These are phyloP conservation scores for Hyperoodon ampullatus DNA, from an alignment of 2,113 vertebrate species.

Conservation along the genomic window DNA sequence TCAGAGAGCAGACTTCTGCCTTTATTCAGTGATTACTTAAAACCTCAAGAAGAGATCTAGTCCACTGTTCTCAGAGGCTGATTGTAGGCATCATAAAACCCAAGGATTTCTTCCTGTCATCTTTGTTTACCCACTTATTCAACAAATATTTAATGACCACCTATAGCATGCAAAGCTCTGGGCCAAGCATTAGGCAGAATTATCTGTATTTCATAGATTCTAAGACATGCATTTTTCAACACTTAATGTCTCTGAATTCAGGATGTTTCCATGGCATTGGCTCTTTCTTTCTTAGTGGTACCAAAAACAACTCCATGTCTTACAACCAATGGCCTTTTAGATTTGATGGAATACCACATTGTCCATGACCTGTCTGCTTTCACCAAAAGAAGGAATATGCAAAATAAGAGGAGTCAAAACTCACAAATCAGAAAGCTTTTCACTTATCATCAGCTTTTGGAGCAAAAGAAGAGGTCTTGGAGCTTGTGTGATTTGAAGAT, in stretches of 20 bases:
- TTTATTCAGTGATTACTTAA: background rate
- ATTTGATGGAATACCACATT: background rate
- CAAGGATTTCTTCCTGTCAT: background rate
- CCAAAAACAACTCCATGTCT: background rate
- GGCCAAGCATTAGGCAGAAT: background rate
- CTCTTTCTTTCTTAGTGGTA: background rate
- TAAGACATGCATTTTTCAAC: background rate
- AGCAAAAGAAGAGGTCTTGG: background rate
- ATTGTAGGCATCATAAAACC: background rate
- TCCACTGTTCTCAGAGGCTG: background rate
- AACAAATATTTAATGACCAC: background rate
- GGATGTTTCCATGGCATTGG: background rate
- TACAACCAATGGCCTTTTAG: background rate
- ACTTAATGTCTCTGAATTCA: conserved; percentile 23
- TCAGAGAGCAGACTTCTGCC: background rate
- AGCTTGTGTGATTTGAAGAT: background rate
- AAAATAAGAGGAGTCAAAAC: background rate
- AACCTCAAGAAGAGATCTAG: background rate
- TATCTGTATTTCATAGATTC: background rate
- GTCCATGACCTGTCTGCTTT: background rate
- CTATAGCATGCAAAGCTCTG: background rate
- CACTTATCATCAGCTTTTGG: background rate
- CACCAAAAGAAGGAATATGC: background rate
- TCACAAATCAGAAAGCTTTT: background rate
- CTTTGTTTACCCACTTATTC: background rate